Evolutionary conservation across 2,113 vertebrate genomes (phyloP).

Genomic region (Platanista minor): DNA sequence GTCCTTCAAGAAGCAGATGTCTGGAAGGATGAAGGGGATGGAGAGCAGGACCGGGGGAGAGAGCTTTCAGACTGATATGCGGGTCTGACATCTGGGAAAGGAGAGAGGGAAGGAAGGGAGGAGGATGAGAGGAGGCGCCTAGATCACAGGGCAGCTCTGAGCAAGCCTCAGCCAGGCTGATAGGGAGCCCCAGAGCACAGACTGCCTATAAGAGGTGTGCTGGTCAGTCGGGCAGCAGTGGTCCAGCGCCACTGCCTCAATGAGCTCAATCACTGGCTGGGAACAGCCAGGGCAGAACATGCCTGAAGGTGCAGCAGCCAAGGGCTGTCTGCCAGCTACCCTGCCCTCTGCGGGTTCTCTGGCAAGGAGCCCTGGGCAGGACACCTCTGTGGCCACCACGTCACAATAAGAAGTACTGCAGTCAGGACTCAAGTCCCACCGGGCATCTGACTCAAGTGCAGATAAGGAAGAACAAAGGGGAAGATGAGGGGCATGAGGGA

Average conservation of each 20-base stretch:
- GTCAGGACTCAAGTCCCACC: background rate
- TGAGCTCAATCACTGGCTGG: background rate
- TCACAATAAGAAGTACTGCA: rapidly evolving
- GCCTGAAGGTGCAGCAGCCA: background rate
- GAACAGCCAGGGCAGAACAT: background rate
- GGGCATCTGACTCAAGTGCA: background rate
- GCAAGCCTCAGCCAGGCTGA: rapidly evolving
- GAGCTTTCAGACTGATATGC: too few relatives aligned
- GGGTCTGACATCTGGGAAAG: background rate
- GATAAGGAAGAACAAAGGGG: background rate
- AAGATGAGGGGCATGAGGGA: background rate
- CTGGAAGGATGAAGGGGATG: background rate
- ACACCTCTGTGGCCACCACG: rapidly evolving
- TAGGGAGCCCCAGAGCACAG: background rate
- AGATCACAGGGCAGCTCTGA: background rate
- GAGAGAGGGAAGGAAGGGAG: background rate
- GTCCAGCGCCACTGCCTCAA: background rate
- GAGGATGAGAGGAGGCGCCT: rapidly evolving
- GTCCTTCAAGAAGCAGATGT: background rate
- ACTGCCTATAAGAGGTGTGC: background rate
- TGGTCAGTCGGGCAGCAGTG: rapidly evolving
- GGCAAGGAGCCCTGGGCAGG: background rate
- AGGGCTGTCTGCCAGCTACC: background rate
- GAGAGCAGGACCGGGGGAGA: background rate
- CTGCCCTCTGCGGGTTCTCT: background rate